phyloP scores from a whole-genome alignment of 2,888 invertebrate species.

The Epicampocera succincta region DNA sequence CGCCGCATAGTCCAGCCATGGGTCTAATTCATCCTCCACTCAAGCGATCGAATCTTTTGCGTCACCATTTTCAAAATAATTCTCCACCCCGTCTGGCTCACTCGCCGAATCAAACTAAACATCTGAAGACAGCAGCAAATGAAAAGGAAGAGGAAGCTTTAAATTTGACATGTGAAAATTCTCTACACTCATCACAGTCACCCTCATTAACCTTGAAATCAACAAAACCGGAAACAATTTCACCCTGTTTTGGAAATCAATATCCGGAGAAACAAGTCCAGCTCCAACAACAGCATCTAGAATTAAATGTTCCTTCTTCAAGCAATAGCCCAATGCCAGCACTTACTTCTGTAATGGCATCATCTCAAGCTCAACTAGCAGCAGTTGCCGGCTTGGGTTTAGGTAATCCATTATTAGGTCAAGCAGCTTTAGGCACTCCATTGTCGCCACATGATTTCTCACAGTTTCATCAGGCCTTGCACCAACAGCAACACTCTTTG shows the following conservation, averaged over 20 bases:
- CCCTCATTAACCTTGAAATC: conserved; percentile 73
- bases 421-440: conserved; percentile 66
- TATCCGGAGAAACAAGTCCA: conserved; percentile 53
- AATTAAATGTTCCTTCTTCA: conserved; percentile 33
- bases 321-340: conserved; percentile 68
- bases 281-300: conserved; percentile 68
- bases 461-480: conserved; percentile 79
- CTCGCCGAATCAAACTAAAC: conserved; percentile 53
- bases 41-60: conserved; percentile 65
- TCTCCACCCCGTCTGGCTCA: conserved; percentile 45
- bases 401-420: conserved; percentile 71
- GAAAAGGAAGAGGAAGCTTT: conserved; percentile 75
- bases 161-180: conserved; percentile 80
- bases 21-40: conserved; percentile 73
- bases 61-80: conserved; percentile 63
- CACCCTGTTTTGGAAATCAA: conserved; percentile 69
- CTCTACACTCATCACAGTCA: conserved; percentile 78
- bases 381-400: conserved; percentile 71
- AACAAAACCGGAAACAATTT: neutral
- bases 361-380: conserved; percentile 77
- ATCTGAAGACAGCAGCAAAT: conserved; percentile 24
- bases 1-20: conserved; percentile 78
- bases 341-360: conserved; percentile 74
- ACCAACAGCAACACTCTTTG: conserved; percentile 80
- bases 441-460: conserved; percentile 79